These are phyloP conservation scores for Eilema depressum DNA, from an alignment of 2,888 invertebrate genomes.

Conservation along the genomic window DNA sequence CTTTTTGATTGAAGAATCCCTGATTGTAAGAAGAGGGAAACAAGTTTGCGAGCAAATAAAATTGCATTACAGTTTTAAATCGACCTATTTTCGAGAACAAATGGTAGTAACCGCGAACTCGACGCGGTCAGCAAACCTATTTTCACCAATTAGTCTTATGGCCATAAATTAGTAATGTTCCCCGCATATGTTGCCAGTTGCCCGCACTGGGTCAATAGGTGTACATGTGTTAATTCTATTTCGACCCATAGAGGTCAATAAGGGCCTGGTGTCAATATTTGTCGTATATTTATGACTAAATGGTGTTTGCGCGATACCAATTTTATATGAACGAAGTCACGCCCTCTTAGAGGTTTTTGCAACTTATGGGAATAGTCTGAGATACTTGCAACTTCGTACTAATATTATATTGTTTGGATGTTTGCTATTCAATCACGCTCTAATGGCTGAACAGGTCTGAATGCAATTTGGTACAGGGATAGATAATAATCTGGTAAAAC, in stretches of 20 bases:
- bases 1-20: too few species aligned
- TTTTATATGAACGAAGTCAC: not conserved
- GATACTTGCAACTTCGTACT: too few species aligned
- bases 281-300: constrained; percentile 11
- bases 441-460: too few species aligned
- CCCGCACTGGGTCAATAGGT: constrained; percentile 30
- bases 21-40: too few species aligned
- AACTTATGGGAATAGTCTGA: too few species aligned
- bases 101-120: not conserved
- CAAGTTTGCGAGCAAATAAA: not conserved
- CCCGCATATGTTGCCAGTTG: constrained; percentile 15
- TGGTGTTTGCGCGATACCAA: not conserved
- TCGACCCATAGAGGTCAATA: constrained; percentile 24
- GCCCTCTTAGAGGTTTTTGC: not conserved
- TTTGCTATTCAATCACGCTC: too few species aligned
- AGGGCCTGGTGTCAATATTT: constrained; percentile 24
- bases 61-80: not conserved
- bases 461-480: too few species aligned
- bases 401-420: too few species aligned
- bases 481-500: too few species aligned
- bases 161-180: constrained; percentile 23
- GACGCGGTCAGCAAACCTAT: constrained; percentile 17
- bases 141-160: constrained; percentile 32
- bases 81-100: constrained; percentile 16
- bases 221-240: constrained; percentile 31